Evolutionary conservation across 2,888 invertebrate species (phyloP), one percentile per base, ranked within the genome.

Genomic region (Julus scanicus): DNA sequence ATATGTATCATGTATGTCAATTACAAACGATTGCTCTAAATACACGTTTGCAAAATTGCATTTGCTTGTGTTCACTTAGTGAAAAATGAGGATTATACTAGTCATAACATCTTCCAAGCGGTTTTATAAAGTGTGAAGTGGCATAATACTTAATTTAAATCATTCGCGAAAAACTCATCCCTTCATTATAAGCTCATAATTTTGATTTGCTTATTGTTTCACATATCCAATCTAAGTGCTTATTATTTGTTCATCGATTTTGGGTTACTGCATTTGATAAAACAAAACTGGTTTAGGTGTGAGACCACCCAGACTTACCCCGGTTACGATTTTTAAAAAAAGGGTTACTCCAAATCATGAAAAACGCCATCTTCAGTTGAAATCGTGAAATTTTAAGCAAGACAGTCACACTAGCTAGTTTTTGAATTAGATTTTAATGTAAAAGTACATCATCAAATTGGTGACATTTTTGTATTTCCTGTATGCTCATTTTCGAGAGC

Each of bases 81-180:
- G 1, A 29, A 29, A 29, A 29, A 29, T 29, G 29, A 29, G 29
- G 29, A 29, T 0, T 29, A 29, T 29, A 29, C 29, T 29, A 29
- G 29, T 29, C 29, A 29, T 29, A 29, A 13, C 49, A 13, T 13
- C 71, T n/a, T 29, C 71, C 29, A 11, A 11, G 29, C 29, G 71
- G n/a, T 71, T 71, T 71, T 11, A 8, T 13, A 11, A 71, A n/a
- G 71, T 71, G 71, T 71, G 71, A 71, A 71, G 71, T 71, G 71
- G 20, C 71, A 71, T 29, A 71, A 13, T 71, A 71, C 71, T 71
- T 71, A 29, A n/a, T 20, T n/a, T n/a, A 11, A 71, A 71, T 29
- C 29, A 71, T 29, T 71, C 2, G 8, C 2, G 11, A 9, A 13
- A 29, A 11, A 11, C 9, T 71, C 29, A 71, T 71, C 71, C 29